These are phyloP conservation scores for Cacatua alba DNA, from an alignment of 2,113 vertebrate genomes.

Conservation along the genomic window DNA sequence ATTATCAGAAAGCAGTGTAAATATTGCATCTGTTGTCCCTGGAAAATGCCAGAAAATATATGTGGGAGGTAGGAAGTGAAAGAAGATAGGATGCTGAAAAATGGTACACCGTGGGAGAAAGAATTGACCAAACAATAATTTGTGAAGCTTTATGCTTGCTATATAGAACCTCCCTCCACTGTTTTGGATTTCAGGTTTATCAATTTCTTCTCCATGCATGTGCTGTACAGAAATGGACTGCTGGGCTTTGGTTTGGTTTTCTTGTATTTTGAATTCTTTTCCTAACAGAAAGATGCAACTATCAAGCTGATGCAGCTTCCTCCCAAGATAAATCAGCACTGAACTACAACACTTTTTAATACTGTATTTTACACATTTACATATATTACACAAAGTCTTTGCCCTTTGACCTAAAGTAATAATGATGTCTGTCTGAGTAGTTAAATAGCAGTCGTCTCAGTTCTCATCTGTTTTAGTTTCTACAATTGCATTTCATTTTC, in stretches of 20 bases:
- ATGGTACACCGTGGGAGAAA: constrained; percentile 21
- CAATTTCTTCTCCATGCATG: not conserved
- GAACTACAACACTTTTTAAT: not conserved
- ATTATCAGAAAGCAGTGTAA: constrained; percentile 41
- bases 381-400: not conserved
- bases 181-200: not conserved
- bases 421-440: not conserved
- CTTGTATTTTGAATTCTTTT: not conserved
- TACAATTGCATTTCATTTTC: not conserved
- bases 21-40: constrained; percentile 56
- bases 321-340: not conserved
- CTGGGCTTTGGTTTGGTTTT: not conserved
- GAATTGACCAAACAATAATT: constrained; percentile 40
- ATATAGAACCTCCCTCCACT: not conserved
- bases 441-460: not conserved
- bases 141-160: constrained; percentile 56
- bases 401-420: not conserved
- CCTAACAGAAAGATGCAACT: not conserved
- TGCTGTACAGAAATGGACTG: not conserved
- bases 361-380: not conserved
- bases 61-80: constrained; percentile 10
- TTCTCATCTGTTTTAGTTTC: not conserved
- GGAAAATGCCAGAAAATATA: constrained; percentile 59
- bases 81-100: constrained; percentile 52
- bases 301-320: not conserved